Base-by-base conservation (phyloP, 2,797 vertebrate genomes). In the Sparidentex hasta region DNA sequence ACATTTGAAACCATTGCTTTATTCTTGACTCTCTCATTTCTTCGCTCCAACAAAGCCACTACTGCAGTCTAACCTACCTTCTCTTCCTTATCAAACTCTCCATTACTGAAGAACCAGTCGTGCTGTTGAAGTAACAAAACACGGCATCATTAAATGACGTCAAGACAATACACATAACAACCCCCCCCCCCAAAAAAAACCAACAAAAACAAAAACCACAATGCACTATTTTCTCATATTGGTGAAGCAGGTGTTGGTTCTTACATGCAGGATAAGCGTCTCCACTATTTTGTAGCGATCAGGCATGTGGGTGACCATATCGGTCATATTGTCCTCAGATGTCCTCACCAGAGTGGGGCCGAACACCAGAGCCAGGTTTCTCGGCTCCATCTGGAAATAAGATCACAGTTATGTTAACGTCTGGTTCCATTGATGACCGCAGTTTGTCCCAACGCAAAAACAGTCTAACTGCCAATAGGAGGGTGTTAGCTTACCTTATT, bases 231-330 rank as follows among this genome's bases (percentile, higher is more conserved):
- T n/a, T 51, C 0, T 59, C 12, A 21, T 33, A 8, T 20, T n/a
- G 3, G 8, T 13, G 8, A 5, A 25, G 17, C 7, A 18, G 18
- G 16, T 0, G 5, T 4, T 21, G n/a, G 17, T 46, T 72, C 97
- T 96, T 91, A 99, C 98, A 0, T 99, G 97, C 80, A 98, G 93
- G 88, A 99, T 97, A 23, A 99, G 95, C 0, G 98, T 99, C 93
- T 99, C 98, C 76, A 99, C 96, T 7, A 99, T 99, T 80, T 98
- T 99, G 92, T 99, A 99, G 84, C 98, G 97, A 91, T 99, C 98
- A 0, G 97, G 97, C 98, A 99, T 99, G 93, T 99, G 98, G 0
- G 97, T 99, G 88, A 99, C 97, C 98, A 99, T 99, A 90, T 99
- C 97, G 0, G 95, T 98, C 98, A 99, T 99, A 89, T 98, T 99